Percentiles rank a stretch among this genome's conserved stretches.
Evolutionary conservation across 1,140 invertebrate species (phyloP).

Genomic region (Pomacea maculata): DNA sequence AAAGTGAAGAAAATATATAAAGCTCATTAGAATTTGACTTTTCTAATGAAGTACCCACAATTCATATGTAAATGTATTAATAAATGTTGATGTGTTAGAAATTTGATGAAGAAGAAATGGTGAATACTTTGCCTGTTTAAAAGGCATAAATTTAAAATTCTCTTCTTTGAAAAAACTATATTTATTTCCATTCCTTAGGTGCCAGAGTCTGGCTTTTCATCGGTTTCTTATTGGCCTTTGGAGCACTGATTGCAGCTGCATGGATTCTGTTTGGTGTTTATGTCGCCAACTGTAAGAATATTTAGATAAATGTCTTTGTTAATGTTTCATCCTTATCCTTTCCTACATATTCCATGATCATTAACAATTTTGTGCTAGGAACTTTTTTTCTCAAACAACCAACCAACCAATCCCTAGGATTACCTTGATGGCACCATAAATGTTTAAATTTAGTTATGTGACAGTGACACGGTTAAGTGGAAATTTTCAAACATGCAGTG

Average conservation of each 20-base stretch:
- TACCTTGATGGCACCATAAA: too few species aligned
- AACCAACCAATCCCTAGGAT: too few species aligned
- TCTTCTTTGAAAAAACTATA: not conserved
- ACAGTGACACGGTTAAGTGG: not conserved
- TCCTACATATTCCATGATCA: not conserved
- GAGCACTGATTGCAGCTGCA: conserved; percentile 90
- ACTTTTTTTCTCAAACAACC: not conserved
- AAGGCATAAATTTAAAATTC: too few species aligned
- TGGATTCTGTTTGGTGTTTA: conserved; percentile 91
- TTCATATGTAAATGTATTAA: too few species aligned
- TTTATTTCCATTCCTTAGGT: conserved; percentile 66
- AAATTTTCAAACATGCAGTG: not conserved
- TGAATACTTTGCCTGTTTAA: too few species aligned
- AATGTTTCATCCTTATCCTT: too few species aligned
- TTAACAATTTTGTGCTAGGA: not conserved
- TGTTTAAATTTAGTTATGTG: not conserved
- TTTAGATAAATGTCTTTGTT: too few species aligned
- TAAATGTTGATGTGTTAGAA: too few species aligned
- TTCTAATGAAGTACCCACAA: too few species aligned
- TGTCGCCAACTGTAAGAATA: conserved; percentile 60
- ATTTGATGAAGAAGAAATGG: too few species aligned
- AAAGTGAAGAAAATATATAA: too few species aligned
- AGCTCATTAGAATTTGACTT: too few species aligned
- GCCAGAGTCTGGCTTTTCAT: conserved; percentile 95
- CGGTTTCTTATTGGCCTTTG: conserved; percentile 96